Evolutionary conservation across 2,797 vertebrate species (phyloP), one percentile per base, ranked within the genome.

Genomic region (Cynopterus sphinx): DNA sequence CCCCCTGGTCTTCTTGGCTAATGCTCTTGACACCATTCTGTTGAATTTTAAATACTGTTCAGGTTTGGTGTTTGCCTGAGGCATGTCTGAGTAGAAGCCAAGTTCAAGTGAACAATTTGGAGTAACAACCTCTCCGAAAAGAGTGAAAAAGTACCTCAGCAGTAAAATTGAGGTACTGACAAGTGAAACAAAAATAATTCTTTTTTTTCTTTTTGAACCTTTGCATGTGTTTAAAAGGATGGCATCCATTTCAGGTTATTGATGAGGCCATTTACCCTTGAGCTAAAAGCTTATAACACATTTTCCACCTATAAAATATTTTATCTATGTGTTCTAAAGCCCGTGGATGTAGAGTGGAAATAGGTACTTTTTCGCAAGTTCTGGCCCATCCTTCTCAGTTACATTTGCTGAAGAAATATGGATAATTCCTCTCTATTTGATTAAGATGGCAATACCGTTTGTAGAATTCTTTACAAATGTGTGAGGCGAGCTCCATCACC

Each of bases 21-120:
- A 63, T 81, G 59, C 73, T 68, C 73, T 65, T 51, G 74, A 81
- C 55, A n/a, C 55, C 17, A 16, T 78, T 57, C 55, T 89, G 43
- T 86, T 95, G 61, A 90, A 49, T 73, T 77, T 75, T 83, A 61
- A 51, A 39, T 55, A 86, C 5, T 53, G 21, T 81, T 81, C 43
- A 68, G 70, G 43, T 75, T 96, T 84, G 90, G 21, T 92, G 46
- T 95, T 75, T 94, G 85, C 86, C 74, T 49, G 43, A 83, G 73
- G 77, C 55, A 41, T 28, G 8, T 71, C 31, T 86, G 43, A 88
- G n/a, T 59, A 78, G 90, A 85, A 88, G 61, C 90, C 41, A 59
- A 78, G 41, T 70, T 59, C 1, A 55, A 61, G 51, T 33, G 73
- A 94, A 79, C 39, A 85, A 46, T 49, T 78, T 59, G 16, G 28